A percentile compares a stretch with the other conserved stretches of the same genome.
Conservation (phyloP, 2,797 vertebrate genomes). For the Natrix natrix region DNA sequence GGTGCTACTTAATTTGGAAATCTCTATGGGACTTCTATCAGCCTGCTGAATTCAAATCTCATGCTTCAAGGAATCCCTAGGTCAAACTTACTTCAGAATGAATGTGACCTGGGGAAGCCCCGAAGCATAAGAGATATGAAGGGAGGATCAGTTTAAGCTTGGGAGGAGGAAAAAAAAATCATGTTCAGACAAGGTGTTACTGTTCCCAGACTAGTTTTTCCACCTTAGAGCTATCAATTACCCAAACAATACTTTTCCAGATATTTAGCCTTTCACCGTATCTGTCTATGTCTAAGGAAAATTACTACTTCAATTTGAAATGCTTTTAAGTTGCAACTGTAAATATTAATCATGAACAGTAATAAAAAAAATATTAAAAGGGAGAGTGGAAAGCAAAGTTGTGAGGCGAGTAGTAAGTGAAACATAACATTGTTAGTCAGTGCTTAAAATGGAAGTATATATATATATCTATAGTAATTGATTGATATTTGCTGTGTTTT, state of each 20-base stretch:
- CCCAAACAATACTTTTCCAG: conserved; percentile 58
- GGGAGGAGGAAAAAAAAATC: conserved; percentile 59
- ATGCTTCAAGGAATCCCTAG: conserved; percentile 69
- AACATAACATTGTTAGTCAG: conserved; percentile 66
- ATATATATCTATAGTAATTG: conserved; percentile 63
- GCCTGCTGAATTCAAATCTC: conserved; percentile 67
- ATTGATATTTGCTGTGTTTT: conserved; percentile 70
- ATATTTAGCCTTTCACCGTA: conserved; percentile 60
- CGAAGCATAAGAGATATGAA: conserved; percentile 68
- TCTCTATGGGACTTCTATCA: conserved; percentile 62
- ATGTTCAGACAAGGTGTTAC: conserved; percentile 66
- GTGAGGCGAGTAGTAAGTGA: conserved; percentile 38
- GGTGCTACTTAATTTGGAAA: conserved; percentile 56
- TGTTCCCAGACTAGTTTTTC: conserved; percentile 71
- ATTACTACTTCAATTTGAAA: not conserved
- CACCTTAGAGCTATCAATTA: conserved; percentile 56
- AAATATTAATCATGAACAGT: conserved; percentile 37
- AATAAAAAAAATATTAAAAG: conserved; percentile 28
- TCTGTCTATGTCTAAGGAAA: conserved; percentile 51
- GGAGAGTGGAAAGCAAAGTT: not conserved
- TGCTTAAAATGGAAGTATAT: conserved; percentile 71
- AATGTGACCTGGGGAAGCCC: conserved; percentile 71
- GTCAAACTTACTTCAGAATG: conserved; percentile 67
- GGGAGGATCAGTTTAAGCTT: conserved; percentile 67
- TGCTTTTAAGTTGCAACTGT: conserved; percentile 7